phyloP scores from a whole-genome alignment of 2,113 vertebrate genomes.

The Periophthalmus modestus region DNA sequence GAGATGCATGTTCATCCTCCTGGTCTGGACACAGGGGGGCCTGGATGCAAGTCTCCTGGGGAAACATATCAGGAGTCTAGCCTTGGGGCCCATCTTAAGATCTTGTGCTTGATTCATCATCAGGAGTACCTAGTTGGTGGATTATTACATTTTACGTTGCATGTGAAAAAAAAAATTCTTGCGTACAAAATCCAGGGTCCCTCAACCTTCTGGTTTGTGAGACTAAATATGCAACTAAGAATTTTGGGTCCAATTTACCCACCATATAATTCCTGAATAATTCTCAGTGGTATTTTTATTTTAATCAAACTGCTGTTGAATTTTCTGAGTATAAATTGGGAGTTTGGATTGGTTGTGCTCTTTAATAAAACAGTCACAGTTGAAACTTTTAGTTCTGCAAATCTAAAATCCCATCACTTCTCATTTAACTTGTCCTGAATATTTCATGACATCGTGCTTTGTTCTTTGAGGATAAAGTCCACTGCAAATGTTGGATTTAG shows the following conservation, averaged over 20 bases:
- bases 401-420: conserved; percentile 56
- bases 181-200: too few relatives aligned
- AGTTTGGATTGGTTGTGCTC: conserved; percentile 35
- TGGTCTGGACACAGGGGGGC: too few relatives aligned
- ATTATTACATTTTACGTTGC: too few relatives aligned
- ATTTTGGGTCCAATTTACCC: not conserved
- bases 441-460: conserved; percentile 49
- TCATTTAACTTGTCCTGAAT: conserved; percentile 54
- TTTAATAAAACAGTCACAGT: conserved; percentile 38
- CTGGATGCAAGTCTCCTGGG: too few relatives aligned
- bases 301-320: not conserved
- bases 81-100: too few relatives aligned
- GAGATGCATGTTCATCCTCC: too few relatives aligned
- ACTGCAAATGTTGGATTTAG: conserved; percentile 31
- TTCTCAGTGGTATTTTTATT: not conserved
- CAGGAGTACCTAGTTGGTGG: too few relatives aligned
- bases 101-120: too few relatives aligned
- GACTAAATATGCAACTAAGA: not conserved
- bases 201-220: too few relatives aligned
- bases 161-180: too few relatives aligned
- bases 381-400: conserved; percentile 46
- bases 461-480: conserved; percentile 32
- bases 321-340: not conserved
- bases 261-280: not conserved
- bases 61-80: too few relatives aligned